These are phyloP conservation scores for Andrena flavipes DNA, from an alignment of 2,888 invertebrate genomes.

Conservation along the genomic window DNA sequence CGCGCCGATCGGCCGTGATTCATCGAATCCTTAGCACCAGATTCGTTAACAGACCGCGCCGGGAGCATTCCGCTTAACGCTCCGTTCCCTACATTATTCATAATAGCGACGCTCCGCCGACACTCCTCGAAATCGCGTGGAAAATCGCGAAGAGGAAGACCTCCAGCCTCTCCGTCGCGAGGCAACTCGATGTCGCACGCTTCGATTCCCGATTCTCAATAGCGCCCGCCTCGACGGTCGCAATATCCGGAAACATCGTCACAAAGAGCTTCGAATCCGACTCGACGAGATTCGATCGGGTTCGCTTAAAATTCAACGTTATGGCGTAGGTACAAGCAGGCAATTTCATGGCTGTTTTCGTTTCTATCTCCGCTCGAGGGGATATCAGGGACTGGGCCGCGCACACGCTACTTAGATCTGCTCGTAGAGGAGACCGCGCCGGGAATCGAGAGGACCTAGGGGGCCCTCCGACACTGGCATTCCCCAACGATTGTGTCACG, in stretches of 20 bases:
- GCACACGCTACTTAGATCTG: not conserved
- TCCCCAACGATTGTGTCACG: conserved; percentile 75
- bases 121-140: not conserved
- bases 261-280: not conserved
- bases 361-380: conserved; percentile 30
- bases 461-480: conserved; percentile 70
- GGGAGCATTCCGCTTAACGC: conserved; percentile 40
- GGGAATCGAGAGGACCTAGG: conserved; percentile 57
- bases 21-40: conserved; percentile 33
- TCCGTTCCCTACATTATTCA: conserved; percentile 40
- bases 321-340: not conserved
- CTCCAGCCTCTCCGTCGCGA: too few relatives aligned
- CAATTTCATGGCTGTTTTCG: conserved; percentile 58
- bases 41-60: conserved; percentile 46
- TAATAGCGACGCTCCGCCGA: conserved; percentile 15
- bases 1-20: conserved; percentile 48
- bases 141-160: too few relatives aligned
- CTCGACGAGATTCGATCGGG: not conserved
- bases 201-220: too few relatives aligned
- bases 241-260: not conserved
- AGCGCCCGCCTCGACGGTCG: not conserved
- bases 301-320: conserved; percentile 18
- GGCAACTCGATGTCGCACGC: too few relatives aligned
- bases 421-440: conserved; percentile 24
- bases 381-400: not conserved